phyloP scores from a whole-genome alignment of 2,797 vertebrate genomes.

The Platyrinchus mystaceus region DNA sequence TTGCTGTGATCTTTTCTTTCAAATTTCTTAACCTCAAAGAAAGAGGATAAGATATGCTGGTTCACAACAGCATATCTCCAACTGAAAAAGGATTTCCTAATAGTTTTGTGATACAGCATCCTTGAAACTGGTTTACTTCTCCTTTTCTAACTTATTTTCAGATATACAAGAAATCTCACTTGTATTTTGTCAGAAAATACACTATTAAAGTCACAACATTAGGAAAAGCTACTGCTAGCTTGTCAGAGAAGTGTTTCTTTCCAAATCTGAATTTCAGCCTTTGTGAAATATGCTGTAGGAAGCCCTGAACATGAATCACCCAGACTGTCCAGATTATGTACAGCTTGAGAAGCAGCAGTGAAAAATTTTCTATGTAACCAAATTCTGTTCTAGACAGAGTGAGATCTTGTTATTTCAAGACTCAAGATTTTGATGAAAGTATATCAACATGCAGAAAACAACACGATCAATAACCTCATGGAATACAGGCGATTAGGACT shows the following conservation, averaged over 20 bases:
- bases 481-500: neutral
- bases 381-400: neutral
- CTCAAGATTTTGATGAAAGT: neutral
- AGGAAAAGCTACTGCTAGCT: neutral
- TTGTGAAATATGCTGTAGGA: neutral
- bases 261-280: neutral
- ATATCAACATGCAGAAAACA: neutral
- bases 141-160: conserved; percentile 51
- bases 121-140: conserved; percentile 48
- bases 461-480: neutral
- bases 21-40: conserved; percentile 3
- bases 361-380: neutral
- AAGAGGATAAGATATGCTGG: neutral
- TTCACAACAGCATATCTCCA: conserved; percentile 5
- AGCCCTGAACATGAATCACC: neutral
- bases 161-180: conserved; percentile 26
- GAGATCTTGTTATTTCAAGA: neutral
- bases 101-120: conserved; percentile 10
- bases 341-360: neutral
- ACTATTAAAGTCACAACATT: conserved; percentile 13
- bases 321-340: neutral
- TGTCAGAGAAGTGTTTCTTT: neutral
- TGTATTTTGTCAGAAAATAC: conserved; percentile 9
- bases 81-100: conserved; percentile 35
- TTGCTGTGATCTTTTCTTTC: conserved; percentile 17